Percentiles rank a stretch among this genome's conserved stretches.
phyloP scores from a whole-genome alignment of 2,113 vertebrate genomes.

The Corythornis madagascariensis region DNA sequence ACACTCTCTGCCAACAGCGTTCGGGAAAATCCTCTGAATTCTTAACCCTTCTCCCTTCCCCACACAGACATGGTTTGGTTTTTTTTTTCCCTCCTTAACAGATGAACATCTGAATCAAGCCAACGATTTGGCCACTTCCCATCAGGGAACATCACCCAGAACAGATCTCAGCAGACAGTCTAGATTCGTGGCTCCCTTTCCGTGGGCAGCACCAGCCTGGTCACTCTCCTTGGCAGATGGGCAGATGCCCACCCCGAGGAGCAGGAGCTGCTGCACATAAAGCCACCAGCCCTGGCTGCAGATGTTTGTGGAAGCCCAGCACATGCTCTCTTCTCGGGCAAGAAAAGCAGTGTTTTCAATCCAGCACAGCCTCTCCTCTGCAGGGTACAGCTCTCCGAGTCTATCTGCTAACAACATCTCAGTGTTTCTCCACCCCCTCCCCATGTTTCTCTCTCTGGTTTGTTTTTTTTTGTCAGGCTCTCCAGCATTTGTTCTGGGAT shows the following conservation, averaged over 20 bases:
- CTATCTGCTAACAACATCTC: conserved; percentile 60
- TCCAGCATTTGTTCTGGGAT: conserved; percentile 62
- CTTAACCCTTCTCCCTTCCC: not conserved
- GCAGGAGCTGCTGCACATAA: not conserved
- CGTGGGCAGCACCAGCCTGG: accelerated
- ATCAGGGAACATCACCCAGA: not conserved
- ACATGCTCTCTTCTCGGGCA: not conserved
- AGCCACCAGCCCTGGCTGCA: not conserved
- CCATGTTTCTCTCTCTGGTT: not conserved
- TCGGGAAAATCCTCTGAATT: not conserved
- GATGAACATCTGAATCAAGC: not conserved
- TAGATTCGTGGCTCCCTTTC: not conserved
- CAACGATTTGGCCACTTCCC: not conserved
- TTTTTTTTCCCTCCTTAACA: not conserved
- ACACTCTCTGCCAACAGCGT: accelerated
- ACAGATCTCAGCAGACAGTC: not conserved
- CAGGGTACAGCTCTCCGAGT: conserved; percentile 22
- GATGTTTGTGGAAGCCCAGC: not conserved
- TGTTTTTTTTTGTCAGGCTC: conserved; percentile 52
- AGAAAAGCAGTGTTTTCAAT: not conserved
- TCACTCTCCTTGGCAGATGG: accelerated
- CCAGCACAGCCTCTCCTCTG: conserved; percentile 10
- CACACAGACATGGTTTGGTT: not conserved
- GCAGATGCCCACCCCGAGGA: not conserved
- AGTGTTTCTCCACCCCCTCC: conserved; percentile 57